Base-by-base conservation (phyloP, 2,888 invertebrate species). In the Syrphus vitripennis region DNA sequence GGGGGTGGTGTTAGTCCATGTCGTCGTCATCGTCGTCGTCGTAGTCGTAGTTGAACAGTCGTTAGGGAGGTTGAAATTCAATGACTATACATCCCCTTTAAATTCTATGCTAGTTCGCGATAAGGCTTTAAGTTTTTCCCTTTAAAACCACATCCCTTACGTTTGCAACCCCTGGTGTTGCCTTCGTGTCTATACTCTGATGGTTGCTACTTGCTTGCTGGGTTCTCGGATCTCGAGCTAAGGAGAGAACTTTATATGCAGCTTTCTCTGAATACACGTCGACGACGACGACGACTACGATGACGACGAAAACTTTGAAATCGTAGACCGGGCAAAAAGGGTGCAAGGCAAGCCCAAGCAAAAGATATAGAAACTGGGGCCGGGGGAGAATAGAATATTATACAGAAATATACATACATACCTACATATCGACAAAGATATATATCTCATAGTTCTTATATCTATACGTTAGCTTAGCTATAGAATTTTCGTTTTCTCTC, bases 221-320 rank as follows among this genome's bases (percentile, higher is more conserved):
- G 61, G 65, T 65, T 45, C 45, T 65, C 65, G 65, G 12, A 65
- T 70, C 70, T 67, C 67, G 21, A 55, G 53, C 34, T 70, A 86
- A 82, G 82, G 81, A 86, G 78, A 82, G 82, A 86, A 86, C 86
- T 86, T 86, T 86, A 86, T 86, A 86, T 86, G 86, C 86, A 86
- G 86, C 82, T 82, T 86, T 86, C 86, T 86, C 86, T 50, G 21
- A 71, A 74, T 74, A 81, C 72, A 81, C 76, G 55, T 50, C 71
- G 70, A 67, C 67, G 50, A 76, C 76, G 76, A 61, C 77, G 31
- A 55, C 42, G 57, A 69, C 57, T 72, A 74, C 83, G 72, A 63
- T 61, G 84, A 63, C 69, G 79, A 63, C 82, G 86, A 86, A 86
- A 86, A 86, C 86, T 86, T 82, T 86, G 86, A 86, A 86, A 82